Conservation (phyloP, 1,140 invertebrate species). For the Drosophila kurseongensis region DNA sequence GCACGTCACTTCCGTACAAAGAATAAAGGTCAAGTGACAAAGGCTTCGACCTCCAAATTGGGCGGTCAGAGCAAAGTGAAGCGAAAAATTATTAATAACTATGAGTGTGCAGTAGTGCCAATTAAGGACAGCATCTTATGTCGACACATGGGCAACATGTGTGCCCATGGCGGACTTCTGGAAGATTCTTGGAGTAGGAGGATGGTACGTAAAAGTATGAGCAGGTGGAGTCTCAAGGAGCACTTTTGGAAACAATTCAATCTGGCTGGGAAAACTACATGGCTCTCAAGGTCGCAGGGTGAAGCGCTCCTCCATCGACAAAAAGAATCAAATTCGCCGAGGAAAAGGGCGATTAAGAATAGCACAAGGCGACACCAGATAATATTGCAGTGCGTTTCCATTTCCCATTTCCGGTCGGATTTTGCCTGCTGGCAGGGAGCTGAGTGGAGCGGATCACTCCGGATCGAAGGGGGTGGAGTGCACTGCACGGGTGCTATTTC, state of each 20-base stretch:
- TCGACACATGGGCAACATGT: constrained; percentile 68
- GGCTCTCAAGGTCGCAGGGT: constrained; percentile 43
- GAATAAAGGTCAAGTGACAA: constrained; percentile 42
- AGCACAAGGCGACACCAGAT: constrained; percentile 55
- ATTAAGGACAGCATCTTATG: constrained; percentile 59
- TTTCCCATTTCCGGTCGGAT: constrained; percentile 69
- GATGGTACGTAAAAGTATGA: background rate
- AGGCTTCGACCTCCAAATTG: constrained; percentile 51
- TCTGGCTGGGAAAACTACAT: constrained; percentile 25
- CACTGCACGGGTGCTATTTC: constrained; percentile 60
- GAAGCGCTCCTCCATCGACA: constrained; percentile 6
- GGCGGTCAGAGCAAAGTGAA: constrained; percentile 33
- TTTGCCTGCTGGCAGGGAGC: constrained; percentile 20
- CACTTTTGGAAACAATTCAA: constrained; percentile 29
- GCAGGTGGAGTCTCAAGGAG: constrained; percentile 45
- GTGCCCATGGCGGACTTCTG: constrained; percentile 17
- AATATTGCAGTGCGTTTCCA: constrained; percentile 64
- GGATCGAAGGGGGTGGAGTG: constrained; percentile 34
- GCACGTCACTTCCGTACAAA: constrained; percentile 40
- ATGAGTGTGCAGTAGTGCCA: constrained; percentile 50
- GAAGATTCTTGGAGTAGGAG: background rate
- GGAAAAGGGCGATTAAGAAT: constrained; percentile 32
- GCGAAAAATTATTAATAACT: constrained; percentile 66
- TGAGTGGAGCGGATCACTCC: constrained; percentile 12
- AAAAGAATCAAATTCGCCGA: constrained; percentile 33